A percentile compares a stretch with the other conserved stretches of the same genome.
Evolutionary conservation across 2,888 invertebrate genomes (phyloP).

Genomic region (Sicus ferrugineus): DNA sequence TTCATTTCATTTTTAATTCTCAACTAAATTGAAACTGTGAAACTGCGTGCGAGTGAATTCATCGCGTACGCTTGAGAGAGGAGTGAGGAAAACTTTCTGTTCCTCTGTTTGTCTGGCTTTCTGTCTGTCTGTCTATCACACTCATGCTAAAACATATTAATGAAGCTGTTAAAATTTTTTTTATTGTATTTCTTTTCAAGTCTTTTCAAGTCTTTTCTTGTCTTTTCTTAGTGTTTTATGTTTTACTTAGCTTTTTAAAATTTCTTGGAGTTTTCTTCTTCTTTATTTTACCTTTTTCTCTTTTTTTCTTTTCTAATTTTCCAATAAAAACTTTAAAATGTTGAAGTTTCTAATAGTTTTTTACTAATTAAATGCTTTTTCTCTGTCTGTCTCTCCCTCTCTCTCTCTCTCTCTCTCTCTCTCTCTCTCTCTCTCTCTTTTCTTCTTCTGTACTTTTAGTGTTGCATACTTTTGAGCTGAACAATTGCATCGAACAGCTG

Average conservation of each 20-base stretch:
- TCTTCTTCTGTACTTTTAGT: neutral
- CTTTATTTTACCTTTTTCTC: neutral
- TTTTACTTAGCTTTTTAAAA: neutral
- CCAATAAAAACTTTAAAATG: neutral
- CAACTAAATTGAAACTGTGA: neutral
- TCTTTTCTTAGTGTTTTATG: neutral
- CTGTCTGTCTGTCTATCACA: neutral
- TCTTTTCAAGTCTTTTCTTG: neutral
- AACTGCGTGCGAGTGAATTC: neutral
- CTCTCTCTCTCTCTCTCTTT: neutral
- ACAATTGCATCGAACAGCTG: neutral
- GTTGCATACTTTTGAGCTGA: neutral
- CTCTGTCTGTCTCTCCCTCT: neutral
- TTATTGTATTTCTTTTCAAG: neutral
- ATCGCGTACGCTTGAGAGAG: neutral
- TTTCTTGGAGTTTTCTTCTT: neutral
- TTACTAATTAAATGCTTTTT: conserved; percentile 14
- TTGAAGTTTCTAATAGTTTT: neutral
- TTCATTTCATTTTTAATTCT: conserved; percentile 9
- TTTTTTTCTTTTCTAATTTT: conserved; percentile 1
- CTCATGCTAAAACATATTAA: neutral
- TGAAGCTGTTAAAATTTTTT: neutral
- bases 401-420: neutral
- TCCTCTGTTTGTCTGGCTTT: neutral
- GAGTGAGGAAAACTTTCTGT: too few species aligned